Base-by-base conservation (phyloP, 2,888 invertebrate species). In the Lithophane leautieri region DNA sequence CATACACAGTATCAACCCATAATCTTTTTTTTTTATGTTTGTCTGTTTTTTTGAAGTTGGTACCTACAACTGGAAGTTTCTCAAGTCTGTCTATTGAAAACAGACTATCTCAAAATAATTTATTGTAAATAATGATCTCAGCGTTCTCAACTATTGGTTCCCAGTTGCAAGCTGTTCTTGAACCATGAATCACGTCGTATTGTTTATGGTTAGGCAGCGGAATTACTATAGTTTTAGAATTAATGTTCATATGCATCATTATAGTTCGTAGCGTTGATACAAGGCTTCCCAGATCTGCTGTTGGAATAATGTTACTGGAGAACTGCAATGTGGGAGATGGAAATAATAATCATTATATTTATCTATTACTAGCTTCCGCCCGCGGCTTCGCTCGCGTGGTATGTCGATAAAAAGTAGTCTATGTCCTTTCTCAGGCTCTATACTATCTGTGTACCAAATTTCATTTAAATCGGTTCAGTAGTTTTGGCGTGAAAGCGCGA, bases 91-190 rank as follows among this genome's bases (percentile, higher is more conserved):
- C 25, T 58, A 34, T 50, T 65, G 25, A 70, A 70, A 76, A 22
- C 62, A 52, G 63, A 65, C 14, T n/a, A 66, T 79, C 76, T 68
- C 42, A 70, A 82, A 86, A 82, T 77, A 86, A 84, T 78, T 63
- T 63, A 67, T 67, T 77, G 62, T 82, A 85, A 85, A 85, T 85
- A 85, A 83, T 85, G 82, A 85, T 85, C 72, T 74, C 75, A 77
- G 11, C 58, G 58, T 68, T 78, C 50, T 34, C 69, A 68, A 61
- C 28, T 40, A 81, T 61, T 63, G 44, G 63, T 71, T 61, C 66
- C 61, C 71, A 77, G 78, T 81, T 85, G 82, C 73, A 66, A 77
- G 63, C 70, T 68, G 69, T 73, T 85, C 71, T 60, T 52, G 22
- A 22, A 50, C 52, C 25, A 68, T 83, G 78, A 82, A 85, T 85